Evolutionary conservation across 1,140 invertebrate genomes (phyloP).

Genomic region (Harlomillsia oculata): DNA sequence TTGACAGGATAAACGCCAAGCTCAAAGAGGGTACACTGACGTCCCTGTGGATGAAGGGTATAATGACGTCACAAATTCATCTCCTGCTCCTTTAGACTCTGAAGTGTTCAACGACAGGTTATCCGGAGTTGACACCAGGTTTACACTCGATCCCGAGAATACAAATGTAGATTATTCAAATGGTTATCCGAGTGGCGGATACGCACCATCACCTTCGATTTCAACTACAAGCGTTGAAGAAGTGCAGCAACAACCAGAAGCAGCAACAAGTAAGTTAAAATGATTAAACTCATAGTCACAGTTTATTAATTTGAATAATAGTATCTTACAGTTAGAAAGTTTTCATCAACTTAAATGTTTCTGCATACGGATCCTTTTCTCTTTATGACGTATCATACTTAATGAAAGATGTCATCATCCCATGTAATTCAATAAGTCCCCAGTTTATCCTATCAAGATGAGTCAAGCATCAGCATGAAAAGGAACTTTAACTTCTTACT

Average conservation of each 20-base stretch:
- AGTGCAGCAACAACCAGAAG: background rate
- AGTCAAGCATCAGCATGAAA: too few relatives aligned
- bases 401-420: too few relatives aligned
- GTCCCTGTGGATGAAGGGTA: constrained; percentile 22
- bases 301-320: too few relatives aligned
- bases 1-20: constrained; percentile 23
- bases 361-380: too few relatives aligned
- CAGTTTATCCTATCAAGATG: too few relatives aligned
- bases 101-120: background rate
- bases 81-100: constrained; percentile 1
- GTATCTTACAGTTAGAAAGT: too few relatives aligned
- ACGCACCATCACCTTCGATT: background rate
- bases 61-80: constrained; percentile 14
- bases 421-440: too few relatives aligned
- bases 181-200: background rate
- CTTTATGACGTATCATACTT: too few relatives aligned
- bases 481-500: too few relatives aligned
- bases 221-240: background rate
- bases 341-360: too few relatives aligned
- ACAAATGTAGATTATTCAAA: constrained; percentile 10
- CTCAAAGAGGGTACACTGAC: constrained; percentile 28
- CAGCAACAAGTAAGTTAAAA: constrained; percentile 7
- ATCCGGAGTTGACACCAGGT: background rate
- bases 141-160: background rate
- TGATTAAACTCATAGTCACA: too few relatives aligned